These are phyloP conservation scores for Odontophorus gujanensis DNA, from an alignment of 2,113 vertebrate genomes.

Conservation along the genomic window DNA sequence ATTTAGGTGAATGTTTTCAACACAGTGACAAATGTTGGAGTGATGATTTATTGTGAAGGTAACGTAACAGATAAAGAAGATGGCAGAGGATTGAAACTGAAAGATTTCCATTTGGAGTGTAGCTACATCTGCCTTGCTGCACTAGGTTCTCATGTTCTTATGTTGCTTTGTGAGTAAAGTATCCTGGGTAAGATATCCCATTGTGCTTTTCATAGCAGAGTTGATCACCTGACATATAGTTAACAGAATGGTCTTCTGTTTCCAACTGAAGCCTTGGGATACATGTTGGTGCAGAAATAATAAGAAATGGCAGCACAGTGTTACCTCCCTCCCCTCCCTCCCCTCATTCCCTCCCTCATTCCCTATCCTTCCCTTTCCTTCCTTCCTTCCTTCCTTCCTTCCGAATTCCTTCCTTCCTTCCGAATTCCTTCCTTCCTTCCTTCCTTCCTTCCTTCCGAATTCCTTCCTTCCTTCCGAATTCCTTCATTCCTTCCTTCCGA, in stretches of 20 bases:
- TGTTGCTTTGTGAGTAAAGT: neutral
- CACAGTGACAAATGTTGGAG: neutral
- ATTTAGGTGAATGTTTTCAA: neutral
- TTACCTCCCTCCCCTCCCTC: neutral
- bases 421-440: neutral
- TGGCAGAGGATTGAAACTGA: neutral
- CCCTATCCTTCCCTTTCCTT: neutral
- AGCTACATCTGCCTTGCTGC: neutral
- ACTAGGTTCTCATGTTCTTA: neutral
- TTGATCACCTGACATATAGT: neutral
- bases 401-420: too few species aligned
- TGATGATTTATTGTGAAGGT: neutral
- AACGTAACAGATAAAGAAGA: neutral
- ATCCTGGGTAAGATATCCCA: neutral
- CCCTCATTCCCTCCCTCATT: too few species aligned
- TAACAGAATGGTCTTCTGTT: neutral
- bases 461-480: too few species aligned
- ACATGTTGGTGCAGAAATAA: neutral
- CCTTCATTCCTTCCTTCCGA: too few species aligned
- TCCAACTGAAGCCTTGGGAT: neutral
- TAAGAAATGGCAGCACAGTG: neutral
- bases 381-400: rapidly evolving
- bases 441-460: too few species aligned
- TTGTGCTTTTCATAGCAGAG: neutral
- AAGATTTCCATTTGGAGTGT: neutral